phyloP scores from a whole-genome alignment of 1,140 invertebrate genomes.

The Leptestheria dahalacensis region DNA sequence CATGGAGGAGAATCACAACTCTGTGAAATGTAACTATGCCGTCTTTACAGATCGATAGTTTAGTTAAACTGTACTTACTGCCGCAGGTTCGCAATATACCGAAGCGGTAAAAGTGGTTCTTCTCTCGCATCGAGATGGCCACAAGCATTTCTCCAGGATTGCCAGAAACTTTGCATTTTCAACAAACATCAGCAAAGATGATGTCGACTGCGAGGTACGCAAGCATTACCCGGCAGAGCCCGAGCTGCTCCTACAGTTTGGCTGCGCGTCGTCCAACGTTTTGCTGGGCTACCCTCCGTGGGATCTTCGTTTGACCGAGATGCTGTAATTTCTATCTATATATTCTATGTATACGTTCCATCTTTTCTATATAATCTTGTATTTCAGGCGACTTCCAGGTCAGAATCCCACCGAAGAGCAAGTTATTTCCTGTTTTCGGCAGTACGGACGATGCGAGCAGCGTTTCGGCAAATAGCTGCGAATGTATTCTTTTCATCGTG shows the following conservation, averaged over 20 bases:
- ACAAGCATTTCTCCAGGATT: not conserved
- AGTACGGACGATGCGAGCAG: conserved; percentile 11
- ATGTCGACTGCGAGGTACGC: not conserved
- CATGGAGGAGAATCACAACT: not conserved
- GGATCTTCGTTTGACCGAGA: conserved; percentile 12
- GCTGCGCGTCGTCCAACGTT: conserved; percentile 3
- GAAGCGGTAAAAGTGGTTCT: not conserved
- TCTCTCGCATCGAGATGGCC: not conserved
- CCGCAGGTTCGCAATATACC: not conserved
- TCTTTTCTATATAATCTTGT: not conserved
- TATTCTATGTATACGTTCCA: too few relatives aligned
- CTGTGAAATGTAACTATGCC: not conserved
- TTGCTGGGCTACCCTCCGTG: conserved; percentile 11
- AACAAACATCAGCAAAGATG: not conserved
- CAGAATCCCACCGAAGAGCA: not conserved
- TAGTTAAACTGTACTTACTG: not conserved
- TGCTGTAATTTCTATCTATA: too few relatives aligned
- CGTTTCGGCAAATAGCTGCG: conserved; percentile 14
- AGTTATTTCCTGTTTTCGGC: conserved; percentile 1
- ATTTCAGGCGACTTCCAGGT: conserved; percentile 6
- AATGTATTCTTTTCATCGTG: too few relatives aligned
- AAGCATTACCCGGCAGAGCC: conserved; percentile 6
- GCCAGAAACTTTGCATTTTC: not conserved
- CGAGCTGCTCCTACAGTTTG: conserved; percentile 12
- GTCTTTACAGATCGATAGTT: not conserved